Conservation (phyloP, 2,888 invertebrate species). For the Drosophila subsilvestris region DNA sequence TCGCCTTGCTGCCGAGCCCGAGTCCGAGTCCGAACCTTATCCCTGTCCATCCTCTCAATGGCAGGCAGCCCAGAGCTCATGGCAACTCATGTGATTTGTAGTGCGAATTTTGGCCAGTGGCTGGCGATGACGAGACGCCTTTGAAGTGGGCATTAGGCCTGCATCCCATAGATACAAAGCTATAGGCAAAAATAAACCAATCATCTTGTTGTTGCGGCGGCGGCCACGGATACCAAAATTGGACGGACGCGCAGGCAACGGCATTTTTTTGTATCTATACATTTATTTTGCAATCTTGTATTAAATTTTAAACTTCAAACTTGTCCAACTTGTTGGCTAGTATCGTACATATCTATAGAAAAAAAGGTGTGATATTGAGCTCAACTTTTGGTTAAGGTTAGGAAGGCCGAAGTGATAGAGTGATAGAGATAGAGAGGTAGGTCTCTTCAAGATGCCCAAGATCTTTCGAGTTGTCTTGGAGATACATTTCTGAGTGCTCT, state of each 20-base stretch:
- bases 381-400: slow-evolving; percentile 13
- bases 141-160: slow-evolving; percentile 51
- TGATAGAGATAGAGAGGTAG: neutral
- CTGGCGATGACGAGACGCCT: slow-evolving; percentile 37
- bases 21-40: neutral
- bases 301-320: slow-evolving; percentile 34
- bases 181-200: slow-evolving; percentile 9
- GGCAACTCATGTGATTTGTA: slow-evolving; percentile 43
- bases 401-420: neutral
- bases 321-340: slow-evolving; percentile 32
- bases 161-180: slow-evolving; percentile 23
- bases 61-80: slow-evolving; percentile 18
- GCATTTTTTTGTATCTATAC: slow-evolving; percentile 29
- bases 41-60: slow-evolving; percentile 5
- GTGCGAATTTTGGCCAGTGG: slow-evolving; percentile 50
- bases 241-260: slow-evolving; percentile 1
- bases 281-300: slow-evolving; percentile 18
- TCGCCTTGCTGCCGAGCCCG: slow-evolving; percentile 49
- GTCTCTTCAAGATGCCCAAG: neutral
- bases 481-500: too few species aligned
- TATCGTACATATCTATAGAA: neutral
- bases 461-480: neutral
- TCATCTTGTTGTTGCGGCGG: slow-evolving; percentile 29
- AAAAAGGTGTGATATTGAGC: slow-evolving; percentile 37
- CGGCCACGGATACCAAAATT: slow-evolving; percentile 31